Evolutionary conservation across 2,797 vertebrate genomes (phyloP).

Genomic region (Synanceia verrucosa): DNA sequence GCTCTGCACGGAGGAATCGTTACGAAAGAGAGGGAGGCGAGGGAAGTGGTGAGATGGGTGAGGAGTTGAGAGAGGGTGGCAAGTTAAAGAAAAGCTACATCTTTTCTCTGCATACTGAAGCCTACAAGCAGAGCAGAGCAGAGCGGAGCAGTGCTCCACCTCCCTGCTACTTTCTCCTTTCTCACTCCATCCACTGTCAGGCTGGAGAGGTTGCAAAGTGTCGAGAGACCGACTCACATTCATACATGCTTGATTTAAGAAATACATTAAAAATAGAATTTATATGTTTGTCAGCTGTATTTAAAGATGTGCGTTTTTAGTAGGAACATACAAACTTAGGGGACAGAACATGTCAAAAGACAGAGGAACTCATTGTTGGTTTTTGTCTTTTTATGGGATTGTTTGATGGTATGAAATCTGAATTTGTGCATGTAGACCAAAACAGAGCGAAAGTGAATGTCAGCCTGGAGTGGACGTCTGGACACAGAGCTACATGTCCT

Average conservation of each 20-base stretch:
- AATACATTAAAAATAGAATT: not conserved
- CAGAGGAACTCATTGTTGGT: not conserved
- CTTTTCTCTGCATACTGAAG: conserved; percentile 48
- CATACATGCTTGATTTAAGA: not conserved
- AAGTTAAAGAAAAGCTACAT: conserved; percentile 37
- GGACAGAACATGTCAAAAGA: not conserved
- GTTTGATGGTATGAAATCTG: not conserved
- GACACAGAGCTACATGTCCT: not conserved
- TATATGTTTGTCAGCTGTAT: not conserved
- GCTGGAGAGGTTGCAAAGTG: too few species aligned
- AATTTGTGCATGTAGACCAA: not conserved
- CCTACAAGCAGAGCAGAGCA: conserved; percentile 36
- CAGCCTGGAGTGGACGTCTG: not conserved
- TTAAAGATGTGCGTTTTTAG: not conserved
- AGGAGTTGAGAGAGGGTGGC: conserved; percentile 9
- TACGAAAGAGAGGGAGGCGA: not conserved
- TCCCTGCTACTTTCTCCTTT: conserved; percentile 16
- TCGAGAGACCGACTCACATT: not conserved
- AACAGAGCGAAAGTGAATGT: not conserved
- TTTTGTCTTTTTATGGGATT: not conserved
- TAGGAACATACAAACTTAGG: not conserved
- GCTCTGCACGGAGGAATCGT: conserved; percentile 28
- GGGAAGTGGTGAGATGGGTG: not conserved
- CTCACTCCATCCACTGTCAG: not conserved
- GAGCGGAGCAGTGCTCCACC: conserved; percentile 24